phyloP scores from a whole-genome alignment of 2,113 vertebrate genomes.

The Dasyornis broadbenti region DNA sequence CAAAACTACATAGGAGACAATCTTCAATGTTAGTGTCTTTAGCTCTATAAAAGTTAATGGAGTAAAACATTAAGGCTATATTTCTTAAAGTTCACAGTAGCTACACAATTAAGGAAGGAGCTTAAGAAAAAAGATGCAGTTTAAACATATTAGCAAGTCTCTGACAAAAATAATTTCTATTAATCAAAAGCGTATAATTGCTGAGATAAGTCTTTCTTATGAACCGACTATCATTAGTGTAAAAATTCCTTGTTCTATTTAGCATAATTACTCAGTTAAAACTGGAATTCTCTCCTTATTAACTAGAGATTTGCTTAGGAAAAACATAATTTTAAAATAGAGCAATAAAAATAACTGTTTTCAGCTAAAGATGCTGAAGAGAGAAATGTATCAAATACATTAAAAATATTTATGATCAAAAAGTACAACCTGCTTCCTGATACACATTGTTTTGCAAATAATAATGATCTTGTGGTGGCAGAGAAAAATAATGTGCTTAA shows the following conservation, averaged over 20 bases:
- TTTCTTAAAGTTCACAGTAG: not conserved
- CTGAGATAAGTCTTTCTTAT: not conserved
- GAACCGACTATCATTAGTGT: not conserved
- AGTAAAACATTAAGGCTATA: not conserved
- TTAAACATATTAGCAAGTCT: not conserved
- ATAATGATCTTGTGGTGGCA: not conserved
- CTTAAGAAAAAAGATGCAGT: not conserved
- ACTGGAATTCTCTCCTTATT: not conserved
- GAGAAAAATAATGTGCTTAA: conserved; percentile 27
- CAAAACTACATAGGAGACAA: not conserved
- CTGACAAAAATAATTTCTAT: not conserved
- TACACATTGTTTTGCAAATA: not conserved
- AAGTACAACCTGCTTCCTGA: not conserved
- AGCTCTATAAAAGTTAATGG: conserved; percentile 6
- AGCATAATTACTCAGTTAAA: not conserved
- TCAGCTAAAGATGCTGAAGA: not conserved
- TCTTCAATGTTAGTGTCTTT: not conserved
- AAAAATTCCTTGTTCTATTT: not conserved
- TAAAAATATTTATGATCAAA: not conserved
- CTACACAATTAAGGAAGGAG: not conserved
- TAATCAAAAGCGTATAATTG: not conserved
- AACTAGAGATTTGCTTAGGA: not conserved
- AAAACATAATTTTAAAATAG: not conserved
- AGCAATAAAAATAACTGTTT: not conserved
- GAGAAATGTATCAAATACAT: not conserved